phyloP scores from a whole-genome alignment of 2,888 invertebrate species.

The Thecocarcelia acutangulata region DNA sequence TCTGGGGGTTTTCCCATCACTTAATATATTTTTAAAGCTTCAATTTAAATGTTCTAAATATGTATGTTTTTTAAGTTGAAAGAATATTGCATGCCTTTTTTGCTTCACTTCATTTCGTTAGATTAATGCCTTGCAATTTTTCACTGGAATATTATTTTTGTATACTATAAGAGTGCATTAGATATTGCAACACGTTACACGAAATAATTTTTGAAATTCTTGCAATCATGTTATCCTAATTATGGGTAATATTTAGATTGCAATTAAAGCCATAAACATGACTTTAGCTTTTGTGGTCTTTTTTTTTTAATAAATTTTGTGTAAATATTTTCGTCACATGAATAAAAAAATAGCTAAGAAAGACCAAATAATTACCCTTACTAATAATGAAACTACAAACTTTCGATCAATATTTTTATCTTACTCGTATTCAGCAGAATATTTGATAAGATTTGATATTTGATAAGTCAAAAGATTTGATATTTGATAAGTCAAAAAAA shows the following conservation, averaged over 20 bases:
- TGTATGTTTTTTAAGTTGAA: conserved; percentile 52
- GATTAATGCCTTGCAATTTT: conserved; percentile 64
- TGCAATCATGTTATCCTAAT: conserved; percentile 51
- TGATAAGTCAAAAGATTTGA: too few species aligned
- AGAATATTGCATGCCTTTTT: conserved; percentile 68
- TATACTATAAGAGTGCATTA: conserved; percentile 39
- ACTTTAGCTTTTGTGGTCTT: too few species aligned
- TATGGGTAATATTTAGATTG: conserved; percentile 2
- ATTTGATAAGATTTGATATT: too few species aligned
- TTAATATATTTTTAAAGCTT: conserved; percentile 23
- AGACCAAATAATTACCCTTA: too few species aligned
- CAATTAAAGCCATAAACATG: not conserved
- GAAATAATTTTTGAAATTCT: conserved; percentile 49
- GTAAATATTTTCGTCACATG: too few species aligned
- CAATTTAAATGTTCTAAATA: conserved; percentile 38
- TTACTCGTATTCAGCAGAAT: too few species aligned
- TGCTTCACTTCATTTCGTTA: conserved; percentile 48
- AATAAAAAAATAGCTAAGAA: too few species aligned
- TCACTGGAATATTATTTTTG: conserved; percentile 50
- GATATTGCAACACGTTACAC: conserved; percentile 23
- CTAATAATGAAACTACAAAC: too few species aligned
- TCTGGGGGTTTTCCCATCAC: conserved; percentile 39
- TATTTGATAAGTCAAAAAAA: too few species aligned
- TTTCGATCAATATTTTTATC: too few species aligned
- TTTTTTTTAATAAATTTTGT: too few species aligned